These are phyloP conservation scores for Beaufortia kweichowensis DNA, from an alignment of 2,113 vertebrate species.

Conservation along the genomic window DNA sequence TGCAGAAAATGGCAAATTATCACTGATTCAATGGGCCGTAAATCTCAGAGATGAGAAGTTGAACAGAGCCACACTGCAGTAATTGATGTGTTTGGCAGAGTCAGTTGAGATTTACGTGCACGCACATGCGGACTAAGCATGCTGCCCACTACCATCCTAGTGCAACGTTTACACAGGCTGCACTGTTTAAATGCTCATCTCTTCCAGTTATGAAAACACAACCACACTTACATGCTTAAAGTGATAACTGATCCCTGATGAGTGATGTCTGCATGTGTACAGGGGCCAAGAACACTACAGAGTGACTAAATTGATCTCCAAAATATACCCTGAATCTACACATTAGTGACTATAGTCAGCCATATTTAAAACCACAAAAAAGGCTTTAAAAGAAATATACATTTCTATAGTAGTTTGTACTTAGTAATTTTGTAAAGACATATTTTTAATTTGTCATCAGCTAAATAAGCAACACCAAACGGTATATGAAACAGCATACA, in stretches of 20 bases:
- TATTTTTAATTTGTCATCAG: too few species aligned
- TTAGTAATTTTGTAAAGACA: too few species aligned
- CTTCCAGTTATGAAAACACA: conserved; percentile 36
- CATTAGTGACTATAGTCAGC: too few species aligned
- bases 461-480: too few species aligned
- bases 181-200: conserved; percentile 22
- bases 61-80: conserved; percentile 23
- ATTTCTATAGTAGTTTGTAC: too few species aligned
- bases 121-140: conserved; percentile 30
- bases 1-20: conserved; percentile 21
- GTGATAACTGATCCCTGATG: conserved; percentile 25
- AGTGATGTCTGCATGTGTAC: conserved; percentile 8
- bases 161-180: conserved; percentile 32
- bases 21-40: conserved; percentile 18
- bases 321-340: not conserved
- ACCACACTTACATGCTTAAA: conserved; percentile 8
- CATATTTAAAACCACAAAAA: not conserved
- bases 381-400: too few species aligned
- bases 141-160: conserved; percentile 21
- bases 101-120: conserved; percentile 33
- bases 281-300: conserved; percentile 12
- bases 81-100: conserved; percentile 38
- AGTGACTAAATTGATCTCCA: conserved; percentile 3
- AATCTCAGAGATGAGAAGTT: conserved; percentile 29
- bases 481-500: too few species aligned